Base-by-base conservation (phyloP, 2,113 vertebrate species). In the Mesocricetus auratus region DNA sequence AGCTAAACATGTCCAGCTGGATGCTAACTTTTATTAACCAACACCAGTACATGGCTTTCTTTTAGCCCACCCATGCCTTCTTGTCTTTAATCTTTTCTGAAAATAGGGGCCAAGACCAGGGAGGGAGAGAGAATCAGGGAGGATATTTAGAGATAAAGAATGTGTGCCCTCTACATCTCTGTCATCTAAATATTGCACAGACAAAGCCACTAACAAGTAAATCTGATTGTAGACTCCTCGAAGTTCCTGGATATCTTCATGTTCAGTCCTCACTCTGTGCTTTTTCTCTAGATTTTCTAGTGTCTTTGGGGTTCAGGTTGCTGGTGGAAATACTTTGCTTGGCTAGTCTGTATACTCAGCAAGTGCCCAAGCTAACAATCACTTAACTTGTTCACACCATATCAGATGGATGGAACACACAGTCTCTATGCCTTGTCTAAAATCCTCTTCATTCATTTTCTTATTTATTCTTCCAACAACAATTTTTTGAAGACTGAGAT, bases 221-320 rank as follows among this genome's bases (percentile, higher is more conserved):
- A 45, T 21, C 16, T 66, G 16, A 73, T 16, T 0, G 60, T 42
- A 83, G 47, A 58, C 3, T 74, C 29, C 17, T 93, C 10, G 29
- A 1, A 22, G 21, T 1, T 53, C 64, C n/a, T 56, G 17, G 4
- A 3, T 7, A 17, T 22, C 56, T 86, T 47, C 7, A 29, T 3
- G 78, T 60, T 85, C 33, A 31, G n/a, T 56, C 7, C 21, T 71
- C 39, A 90, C 53, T 53, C 15, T 10, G n/a, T 12, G 22, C 4
- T 82, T 92, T 47, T 90, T 53, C 19, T 93, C 33, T 64, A 90
- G 12, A 31, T 85, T 90, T 90, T n/a, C 73, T 13, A 94, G 12
- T 33, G 62, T 58, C 16, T 15, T 86, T 31, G 47, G 77, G 9
- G 5, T 39, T 94, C 31, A 58, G 36, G 60, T 1, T 9, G 24